A percentile compares a stretch with the other conserved stretches of the same genome.
These are phyloP conservation scores for Sipha flava DNA, from an alignment of 1,140 invertebrate species.

Conservation along the genomic window DNA sequence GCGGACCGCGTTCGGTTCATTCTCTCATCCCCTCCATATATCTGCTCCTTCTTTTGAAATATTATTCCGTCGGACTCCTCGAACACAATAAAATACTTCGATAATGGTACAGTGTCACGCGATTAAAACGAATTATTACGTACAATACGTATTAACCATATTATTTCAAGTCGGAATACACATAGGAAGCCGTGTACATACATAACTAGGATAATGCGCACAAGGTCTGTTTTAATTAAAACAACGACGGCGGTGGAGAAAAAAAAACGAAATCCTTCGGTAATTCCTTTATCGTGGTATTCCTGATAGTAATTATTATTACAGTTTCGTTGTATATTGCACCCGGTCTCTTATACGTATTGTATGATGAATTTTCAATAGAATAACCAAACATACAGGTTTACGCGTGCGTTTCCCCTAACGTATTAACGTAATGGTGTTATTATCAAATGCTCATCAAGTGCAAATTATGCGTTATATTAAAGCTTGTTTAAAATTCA, in stretches of 20 bases:
- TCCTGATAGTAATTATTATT: no score
- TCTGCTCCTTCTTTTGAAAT: background rate
- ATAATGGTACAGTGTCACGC: conserved; percentile 21
- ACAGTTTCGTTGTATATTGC: no score
- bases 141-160: background rate
- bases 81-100: conserved; percentile 10
- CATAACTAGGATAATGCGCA: no score
- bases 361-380: no score
- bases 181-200: background rate
- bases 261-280: background rate
- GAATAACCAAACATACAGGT: no score
- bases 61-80: background rate
- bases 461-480: no score
- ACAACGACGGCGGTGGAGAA: background rate
- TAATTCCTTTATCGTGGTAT: background rate
- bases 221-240: background rate
- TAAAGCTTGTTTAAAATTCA: no score
- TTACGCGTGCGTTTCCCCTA: no score
- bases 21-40: background rate
- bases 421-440: no score
- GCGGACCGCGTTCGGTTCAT: background rate
- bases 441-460: no score
- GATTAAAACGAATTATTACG: conserved; percentile 19
- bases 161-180: background rate
- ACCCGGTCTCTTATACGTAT: no score